Conservation (phyloP, 2,113 vertebrate species). For the Romanogobio albipinnatus region DNA sequence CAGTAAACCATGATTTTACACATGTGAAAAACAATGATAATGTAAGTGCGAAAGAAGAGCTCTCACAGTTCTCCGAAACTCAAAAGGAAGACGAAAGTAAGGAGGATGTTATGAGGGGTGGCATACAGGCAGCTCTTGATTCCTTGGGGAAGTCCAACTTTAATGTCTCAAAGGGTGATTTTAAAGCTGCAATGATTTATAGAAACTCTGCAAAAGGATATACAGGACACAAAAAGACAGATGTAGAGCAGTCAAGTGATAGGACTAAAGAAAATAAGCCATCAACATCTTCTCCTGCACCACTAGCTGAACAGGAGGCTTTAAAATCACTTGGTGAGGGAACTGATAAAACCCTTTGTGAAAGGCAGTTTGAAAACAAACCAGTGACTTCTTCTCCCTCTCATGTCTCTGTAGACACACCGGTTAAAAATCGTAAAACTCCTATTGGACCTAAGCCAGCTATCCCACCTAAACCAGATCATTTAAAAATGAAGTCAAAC, state of each 20-base stretch:
- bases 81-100: constrained; percentile 75
- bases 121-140: constrained; percentile 81
- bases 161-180: constrained; percentile 86
- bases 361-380: constrained; percentile 49
- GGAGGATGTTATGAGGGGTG: constrained; percentile 80
- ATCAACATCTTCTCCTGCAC: constrained; percentile 73
- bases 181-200: constrained; percentile 86
- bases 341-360: constrained; percentile 20
- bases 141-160: constrained; percentile 85
- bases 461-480: constrained; percentile 74
- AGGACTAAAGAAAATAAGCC: constrained; percentile 61
- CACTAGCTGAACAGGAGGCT: constrained; percentile 61
- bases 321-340: constrained; percentile 60
- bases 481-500: constrained; percentile 57
- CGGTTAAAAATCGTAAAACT: constrained; percentile 64
- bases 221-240: constrained; percentile 67
- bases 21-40: constrained; percentile 63
- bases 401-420: constrained; percentile 48
- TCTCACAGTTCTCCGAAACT: constrained; percentile 68
- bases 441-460: constrained; percentile 67
- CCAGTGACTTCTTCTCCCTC: background rate
- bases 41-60: constrained; percentile 68
- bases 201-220: constrained; percentile 77
- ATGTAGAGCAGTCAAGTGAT: constrained; percentile 57
- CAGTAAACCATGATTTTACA: constrained; percentile 60